These are phyloP conservation scores for Temnothorax nylanderi DNA, from an alignment of 1,140 invertebrate species.

Conservation along the genomic window DNA sequence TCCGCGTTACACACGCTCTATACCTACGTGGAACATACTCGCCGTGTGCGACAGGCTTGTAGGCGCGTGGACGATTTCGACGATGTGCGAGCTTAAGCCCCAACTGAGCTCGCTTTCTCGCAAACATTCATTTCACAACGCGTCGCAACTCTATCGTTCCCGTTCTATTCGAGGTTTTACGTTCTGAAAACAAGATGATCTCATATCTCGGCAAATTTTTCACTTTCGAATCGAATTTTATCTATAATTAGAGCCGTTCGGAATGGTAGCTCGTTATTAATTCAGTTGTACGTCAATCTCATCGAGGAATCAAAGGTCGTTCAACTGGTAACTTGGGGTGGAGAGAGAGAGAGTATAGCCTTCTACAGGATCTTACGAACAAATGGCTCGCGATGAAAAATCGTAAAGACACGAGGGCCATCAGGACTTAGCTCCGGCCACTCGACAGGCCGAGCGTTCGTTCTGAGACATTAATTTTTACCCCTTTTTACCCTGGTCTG, in stretches of 20 bases:
- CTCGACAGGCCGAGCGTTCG: constrained; percentile 80
- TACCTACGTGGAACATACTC: not conserved
- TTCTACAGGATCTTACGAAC: constrained; percentile 58
- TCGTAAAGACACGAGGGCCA: constrained; percentile 81
- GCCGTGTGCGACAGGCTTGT: constrained; percentile 13
- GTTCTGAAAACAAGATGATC: constrained; percentile 6
- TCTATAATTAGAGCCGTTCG: constrained; percentile 29
- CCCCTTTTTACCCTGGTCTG: constrained; percentile 82
- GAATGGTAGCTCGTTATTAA: constrained; percentile 43
- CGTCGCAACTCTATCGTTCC: not conserved
- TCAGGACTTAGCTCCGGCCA: constrained; percentile 69
- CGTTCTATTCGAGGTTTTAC: not conserved
- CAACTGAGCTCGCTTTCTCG: constrained; percentile 13
- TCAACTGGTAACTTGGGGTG: constrained; percentile 25
- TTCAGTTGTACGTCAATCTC: constrained; percentile 51
- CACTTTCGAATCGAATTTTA: constrained; percentile 20
- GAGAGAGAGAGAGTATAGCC: not conserved
- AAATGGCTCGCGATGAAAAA: constrained; percentile 84
- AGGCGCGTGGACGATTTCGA: constrained; percentile 55
- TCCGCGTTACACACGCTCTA: constrained; percentile 37
- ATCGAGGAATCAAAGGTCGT: constrained; percentile 1
- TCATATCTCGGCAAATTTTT: constrained; percentile 26
- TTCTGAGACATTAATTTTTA: constrained; percentile 86
- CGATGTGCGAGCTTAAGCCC: constrained; percentile 27
- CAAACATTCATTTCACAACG: not conserved